Conservation (phyloP, 2,888 invertebrate species). For the Amphipyra tragopoginis region DNA sequence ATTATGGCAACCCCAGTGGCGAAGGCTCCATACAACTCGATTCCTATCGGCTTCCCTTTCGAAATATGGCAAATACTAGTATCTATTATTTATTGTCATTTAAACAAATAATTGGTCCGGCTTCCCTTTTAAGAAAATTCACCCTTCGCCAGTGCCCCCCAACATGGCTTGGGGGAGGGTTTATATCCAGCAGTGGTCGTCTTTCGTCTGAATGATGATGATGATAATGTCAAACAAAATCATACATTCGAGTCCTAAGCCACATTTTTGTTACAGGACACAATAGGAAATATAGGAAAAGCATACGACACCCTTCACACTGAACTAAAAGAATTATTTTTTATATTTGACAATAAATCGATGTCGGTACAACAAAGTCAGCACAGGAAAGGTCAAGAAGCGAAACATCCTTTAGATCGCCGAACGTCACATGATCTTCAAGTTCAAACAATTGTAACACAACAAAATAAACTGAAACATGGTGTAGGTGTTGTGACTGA, state of each 20-base stretch:
- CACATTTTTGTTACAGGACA: slow-evolving; percentile 67
- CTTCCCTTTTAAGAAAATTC: too few relatives aligned
- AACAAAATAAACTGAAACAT: slow-evolving; percentile 25
- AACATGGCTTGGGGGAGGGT: too few relatives aligned
- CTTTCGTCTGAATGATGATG: too few relatives aligned
- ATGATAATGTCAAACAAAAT: too few relatives aligned
- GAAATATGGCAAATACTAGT: too few relatives aligned
- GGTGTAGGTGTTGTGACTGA: slow-evolving; percentile 16
- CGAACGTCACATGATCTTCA: slow-evolving; percentile 45
- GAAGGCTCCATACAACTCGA: too few relatives aligned
- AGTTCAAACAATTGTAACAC: slow-evolving; percentile 48
- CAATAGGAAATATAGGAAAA: slow-evolving; percentile 69
- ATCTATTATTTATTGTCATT: too few relatives aligned
- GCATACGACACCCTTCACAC: slow-evolving; percentile 74
- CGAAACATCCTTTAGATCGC: slow-evolving; percentile 40
- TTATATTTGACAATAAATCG: slow-evolving; percentile 33
- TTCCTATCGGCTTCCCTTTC: too few relatives aligned
- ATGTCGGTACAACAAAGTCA: slow-evolving; percentile 3
- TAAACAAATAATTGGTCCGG: too few relatives aligned
- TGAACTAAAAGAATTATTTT: slow-evolving; percentile 66
- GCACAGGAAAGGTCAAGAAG: slow-evolving; percentile 25
- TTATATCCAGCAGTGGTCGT: too few relatives aligned
- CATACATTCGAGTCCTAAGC: background rate
- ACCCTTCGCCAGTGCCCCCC: too few relatives aligned
- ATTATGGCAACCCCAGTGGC: too few relatives aligned